Conservation (phyloP, 2,797 vertebrate species). For the Lateolabrax maculatus region DNA sequence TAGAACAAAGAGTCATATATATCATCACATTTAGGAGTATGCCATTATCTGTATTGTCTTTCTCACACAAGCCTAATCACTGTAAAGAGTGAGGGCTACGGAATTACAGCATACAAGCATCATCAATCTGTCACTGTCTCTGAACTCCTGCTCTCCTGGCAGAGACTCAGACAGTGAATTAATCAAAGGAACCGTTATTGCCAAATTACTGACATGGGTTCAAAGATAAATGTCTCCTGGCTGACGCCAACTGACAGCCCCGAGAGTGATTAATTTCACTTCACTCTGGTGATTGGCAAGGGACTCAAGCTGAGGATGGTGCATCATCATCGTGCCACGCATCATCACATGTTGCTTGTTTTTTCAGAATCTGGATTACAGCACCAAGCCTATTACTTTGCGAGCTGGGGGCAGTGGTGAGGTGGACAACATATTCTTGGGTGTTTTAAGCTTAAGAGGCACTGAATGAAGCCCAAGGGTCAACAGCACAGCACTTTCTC, state of each 20-base stretch:
- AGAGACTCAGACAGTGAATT: constrained; percentile 79
- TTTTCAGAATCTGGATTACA: constrained; percentile 42
- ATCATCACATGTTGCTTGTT: constrained; percentile 36
- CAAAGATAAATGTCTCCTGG: constrained; percentile 82
- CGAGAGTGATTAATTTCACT: constrained; percentile 77
- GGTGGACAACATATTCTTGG: constrained; percentile 33
- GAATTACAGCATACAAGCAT: constrained; percentile 72
- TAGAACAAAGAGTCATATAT: constrained; percentile 37
- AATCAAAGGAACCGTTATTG: constrained; percentile 83
- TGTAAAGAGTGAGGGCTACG: constrained; percentile 68
- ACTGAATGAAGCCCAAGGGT: constrained; percentile 63
- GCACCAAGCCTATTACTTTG: constrained; percentile 22
- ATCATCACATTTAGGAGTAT: constrained; percentile 52
- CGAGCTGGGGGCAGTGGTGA: neutral
- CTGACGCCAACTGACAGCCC: constrained; percentile 74
- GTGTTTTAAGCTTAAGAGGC: constrained; percentile 56
- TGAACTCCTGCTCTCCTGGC: constrained; percentile 79
- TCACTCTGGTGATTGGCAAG: constrained; percentile 74
- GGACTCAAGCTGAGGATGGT: constrained; percentile 55
- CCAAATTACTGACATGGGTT: constrained; percentile 84
- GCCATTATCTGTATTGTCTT: constrained; percentile 68
- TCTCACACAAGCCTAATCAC: constrained; percentile 70
- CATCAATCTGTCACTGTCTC: constrained; percentile 80
- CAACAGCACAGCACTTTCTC: constrained; percentile 59
- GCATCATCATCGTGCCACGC: constrained; percentile 39